These are phyloP conservation scores for Trisateles emortualis DNA, from an alignment of 2,888 invertebrate genomes.

Conservation along the genomic window DNA sequence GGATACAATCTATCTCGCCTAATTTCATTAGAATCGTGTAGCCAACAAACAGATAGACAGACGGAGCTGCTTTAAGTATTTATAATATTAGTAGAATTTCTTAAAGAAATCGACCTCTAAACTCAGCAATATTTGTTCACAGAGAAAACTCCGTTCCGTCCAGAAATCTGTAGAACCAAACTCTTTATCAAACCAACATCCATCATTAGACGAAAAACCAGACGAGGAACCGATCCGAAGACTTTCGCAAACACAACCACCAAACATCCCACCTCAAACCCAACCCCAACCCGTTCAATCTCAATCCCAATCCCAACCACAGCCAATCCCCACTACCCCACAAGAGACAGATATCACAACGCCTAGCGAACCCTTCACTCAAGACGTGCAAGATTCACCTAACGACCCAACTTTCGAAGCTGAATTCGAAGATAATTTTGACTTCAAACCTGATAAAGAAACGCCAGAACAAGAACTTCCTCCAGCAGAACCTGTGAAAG, in stretches of 20 bases:
- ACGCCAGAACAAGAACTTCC: slow-evolving; percentile 56
- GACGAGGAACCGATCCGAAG: slow-evolving; percentile 63
- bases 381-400: slow-evolving; percentile 55
- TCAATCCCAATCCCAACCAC: slow-evolving; percentile 12
- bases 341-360: slow-evolving; percentile 52
- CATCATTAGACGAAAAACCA: slow-evolving; percentile 73
- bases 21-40: too few relatives aligned
- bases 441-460: slow-evolving; percentile 59
- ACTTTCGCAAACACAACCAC: slow-evolving; percentile 50
- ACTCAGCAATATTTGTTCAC: slow-evolving; percentile 46
- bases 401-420: slow-evolving; percentile 68
- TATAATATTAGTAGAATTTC: too few relatives aligned
- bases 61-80: too few relatives aligned
- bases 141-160: slow-evolving; percentile 90
- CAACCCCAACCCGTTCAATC: too few relatives aligned
- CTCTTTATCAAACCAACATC: slow-evolving; percentile 65
- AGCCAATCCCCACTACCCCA: slow-evolving; percentile 37
- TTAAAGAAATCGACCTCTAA: background rate
- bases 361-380: slow-evolving; percentile 49
- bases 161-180: slow-evolving; percentile 86
- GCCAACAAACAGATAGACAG: too few relatives aligned
- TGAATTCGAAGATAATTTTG: slow-evolving; percentile 71
- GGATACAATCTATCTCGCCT: too few relatives aligned
- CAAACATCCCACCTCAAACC: slow-evolving; percentile 21
- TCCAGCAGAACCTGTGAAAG: slow-evolving; percentile 56